Percentiles rank a stretch among this genome's conserved stretches.
phyloP scores from a whole-genome alignment of 1,140 invertebrate species.

The Sycophila sp. region DNA sequence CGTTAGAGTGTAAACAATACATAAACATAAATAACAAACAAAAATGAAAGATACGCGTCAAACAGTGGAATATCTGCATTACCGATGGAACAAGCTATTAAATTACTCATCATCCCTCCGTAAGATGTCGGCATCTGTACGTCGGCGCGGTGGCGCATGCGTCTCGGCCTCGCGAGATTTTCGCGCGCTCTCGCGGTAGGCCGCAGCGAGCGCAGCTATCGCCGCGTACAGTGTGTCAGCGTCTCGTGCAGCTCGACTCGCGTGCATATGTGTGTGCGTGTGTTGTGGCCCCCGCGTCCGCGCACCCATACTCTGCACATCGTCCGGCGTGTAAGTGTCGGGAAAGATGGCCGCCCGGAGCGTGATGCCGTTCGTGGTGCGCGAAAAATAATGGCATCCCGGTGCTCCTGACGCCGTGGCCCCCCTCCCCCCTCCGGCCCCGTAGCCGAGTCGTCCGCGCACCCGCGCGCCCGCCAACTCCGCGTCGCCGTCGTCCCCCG shows the following conservation, averaged over 20 bases:
- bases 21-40: no score
- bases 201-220: no score
- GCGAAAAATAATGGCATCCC: slow-evolving; percentile 60
- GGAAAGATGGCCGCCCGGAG: slow-evolving; percentile 58
- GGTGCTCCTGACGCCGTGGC: slow-evolving; percentile 53
- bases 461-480: slow-evolving; percentile 4
- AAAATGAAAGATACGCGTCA: no score
- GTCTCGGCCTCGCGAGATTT: no score
- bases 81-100: no score
- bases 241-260: no score
- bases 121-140: neutral
- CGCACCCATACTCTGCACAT: no score
- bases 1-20: no score
- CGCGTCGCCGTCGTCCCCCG: neutral
- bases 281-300: neutral
- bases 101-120: no score
- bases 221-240: no score
- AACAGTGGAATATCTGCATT: no score
- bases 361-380: slow-evolving; percentile 60
- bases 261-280: neutral
- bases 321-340: neutral
- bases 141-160: neutral
- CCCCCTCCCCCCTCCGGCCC: slow-evolving; percentile 49
- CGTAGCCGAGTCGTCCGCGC: slow-evolving; percentile 49
- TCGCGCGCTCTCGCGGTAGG: no score